Evolutionary conservation across 2,888 invertebrate species (phyloP).

Genomic region (Coelopa pilipes): DNA sequence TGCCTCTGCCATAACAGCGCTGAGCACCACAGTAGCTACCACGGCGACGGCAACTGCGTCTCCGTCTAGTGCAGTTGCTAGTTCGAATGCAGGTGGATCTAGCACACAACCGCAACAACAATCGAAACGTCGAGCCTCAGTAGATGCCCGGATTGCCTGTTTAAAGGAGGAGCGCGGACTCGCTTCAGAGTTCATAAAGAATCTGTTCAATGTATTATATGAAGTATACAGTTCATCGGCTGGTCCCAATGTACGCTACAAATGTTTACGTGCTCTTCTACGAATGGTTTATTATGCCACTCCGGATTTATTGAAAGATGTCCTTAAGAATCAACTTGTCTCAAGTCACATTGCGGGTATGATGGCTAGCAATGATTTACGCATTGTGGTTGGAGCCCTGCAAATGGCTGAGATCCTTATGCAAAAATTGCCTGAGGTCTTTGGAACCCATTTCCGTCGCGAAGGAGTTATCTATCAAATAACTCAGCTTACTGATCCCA

Average conservation of each 20-base stretch:
- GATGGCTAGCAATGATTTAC: conserved; percentile 96
- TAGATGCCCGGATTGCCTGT: conserved; percentile 77
- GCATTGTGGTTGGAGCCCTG: conserved; percentile 95
- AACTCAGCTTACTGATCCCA: conserved; percentile 77
- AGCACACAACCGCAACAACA: conserved; percentile 3
- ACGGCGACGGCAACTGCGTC: conserved; percentile 41
- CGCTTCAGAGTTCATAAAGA: conserved; percentile 77
- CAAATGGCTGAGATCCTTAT: conserved; percentile 97
- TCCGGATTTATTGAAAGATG: conserved; percentile 83
- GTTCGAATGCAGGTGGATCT: conserved; percentile 1
- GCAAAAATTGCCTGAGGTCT: conserved; percentile 95
- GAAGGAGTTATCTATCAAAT: conserved; percentile 97
- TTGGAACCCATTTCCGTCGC: conserved; percentile 93
- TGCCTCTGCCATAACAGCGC: conserved; percentile 45
- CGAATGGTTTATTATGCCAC: conserved; percentile 97
- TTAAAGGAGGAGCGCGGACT: conserved; percentile 77
- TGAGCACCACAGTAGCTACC: conserved; percentile 46
- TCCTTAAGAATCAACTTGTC: conserved; percentile 78
- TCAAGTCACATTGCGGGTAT: conserved; percentile 98
- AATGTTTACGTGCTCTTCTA: conserved; percentile 93
- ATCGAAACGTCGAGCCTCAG: conserved; percentile 58
- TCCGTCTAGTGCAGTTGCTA: conserved; percentile 38
- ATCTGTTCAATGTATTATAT: conserved; percentile 93
- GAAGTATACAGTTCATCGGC: conserved; percentile 99
- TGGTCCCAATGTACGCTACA: conserved; percentile 96